Base-by-base conservation (phyloP, 2,113 vertebrate species). In the Scomber scombrus region DNA sequence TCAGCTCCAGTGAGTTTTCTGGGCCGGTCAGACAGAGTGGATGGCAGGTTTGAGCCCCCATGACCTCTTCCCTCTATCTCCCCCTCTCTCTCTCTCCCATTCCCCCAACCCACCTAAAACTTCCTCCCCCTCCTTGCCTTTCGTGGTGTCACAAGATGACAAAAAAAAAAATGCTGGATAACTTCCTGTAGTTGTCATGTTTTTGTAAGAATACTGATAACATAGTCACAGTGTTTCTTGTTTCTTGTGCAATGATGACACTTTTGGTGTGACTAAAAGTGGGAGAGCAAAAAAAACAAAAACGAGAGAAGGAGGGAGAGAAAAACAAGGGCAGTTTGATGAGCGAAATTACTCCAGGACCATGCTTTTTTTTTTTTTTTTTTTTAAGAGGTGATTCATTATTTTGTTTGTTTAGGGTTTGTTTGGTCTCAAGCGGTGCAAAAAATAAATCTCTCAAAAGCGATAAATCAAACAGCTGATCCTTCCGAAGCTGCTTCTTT, bases 231-330 rank as follows among this genome's bases (percentile, higher is more conserved):
- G 96, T 96, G 94, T 96, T 92, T 94, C 95, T 82, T 94, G 96
- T 96, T 92, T 95, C 93, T 95, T 94, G 95, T 96, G 95, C 95
- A 91, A 96, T 95, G 95, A 95, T 91, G 90, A 95, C 90, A 95
- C 87, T 90, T 95, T 93, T 90, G 93, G 94, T 91, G 92, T 92
- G 92, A 95, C 78, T 86, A 29, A 88, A 91, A 85, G 82, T 86
- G 88, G 83, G 34, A 40, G 7, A 40, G 9, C 8, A 8, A 40
- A 40, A 40, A 40, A 9, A 9, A 40, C 1, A 40, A 40, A 61
- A 84, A 87, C 87, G 64, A 90, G 86, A 84, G 80, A 71, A 86
- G 78, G 77, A 74, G 74, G 78, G 85, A 79, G 80, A 82, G 76
- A 69, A 89, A 78, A 83, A 56, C 0, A 18, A 74, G 62, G 82